Base-by-base conservation (phyloP, 2,888 invertebrate species). In the Acanthoscelides obtectus region DNA sequence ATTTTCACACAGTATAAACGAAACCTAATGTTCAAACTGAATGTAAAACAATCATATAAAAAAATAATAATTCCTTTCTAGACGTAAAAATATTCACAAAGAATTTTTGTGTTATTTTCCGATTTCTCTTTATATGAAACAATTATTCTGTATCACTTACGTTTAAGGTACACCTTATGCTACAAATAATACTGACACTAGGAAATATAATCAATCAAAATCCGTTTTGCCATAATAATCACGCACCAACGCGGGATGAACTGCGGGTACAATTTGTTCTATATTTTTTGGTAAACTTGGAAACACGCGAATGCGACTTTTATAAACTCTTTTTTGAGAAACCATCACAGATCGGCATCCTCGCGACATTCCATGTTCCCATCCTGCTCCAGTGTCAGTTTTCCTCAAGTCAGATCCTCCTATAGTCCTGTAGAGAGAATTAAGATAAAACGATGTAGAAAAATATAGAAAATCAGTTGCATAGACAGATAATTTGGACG, bases 151-250 rank as follows among this genome's bases (percentile, higher is more conserved):
- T 45, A 45, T 45, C 45, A 45, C 45, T 69, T 45, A 69, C 27
- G 8, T 45, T 64, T 45, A 69, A 69, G 68, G 68, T 69, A 69
- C 68, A 27, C 27, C 45, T 69, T 68, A 68, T 0, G 5, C 68
- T 69, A 69, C 45, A 45, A 45, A 45, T 69, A 69, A 69, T 69
- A 69, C 68, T 68, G 68, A 68, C 68, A 68, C 22, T 27, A 68
- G 68, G 68, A 68, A 22, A 68, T 27, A 68, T 22, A 68, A 66
- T n/a, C n/a, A n/a, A n/a, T 25, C 25, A 25, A 12, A 45, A 45
- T 45, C 45, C 45, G 45, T 45, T 45, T 45, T 45, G 45, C 45
- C 45, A 45, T 12, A 45, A 45, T 45, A 45, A 12, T 12, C 45
- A 45, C 45, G 17, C 45, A 45, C 17, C 45, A 6, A 45, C 45